These are phyloP conservation scores for Sebastes oblongus DNA, from an alignment of 2,797 vertebrate genomes.

Conservation along the genomic window DNA sequence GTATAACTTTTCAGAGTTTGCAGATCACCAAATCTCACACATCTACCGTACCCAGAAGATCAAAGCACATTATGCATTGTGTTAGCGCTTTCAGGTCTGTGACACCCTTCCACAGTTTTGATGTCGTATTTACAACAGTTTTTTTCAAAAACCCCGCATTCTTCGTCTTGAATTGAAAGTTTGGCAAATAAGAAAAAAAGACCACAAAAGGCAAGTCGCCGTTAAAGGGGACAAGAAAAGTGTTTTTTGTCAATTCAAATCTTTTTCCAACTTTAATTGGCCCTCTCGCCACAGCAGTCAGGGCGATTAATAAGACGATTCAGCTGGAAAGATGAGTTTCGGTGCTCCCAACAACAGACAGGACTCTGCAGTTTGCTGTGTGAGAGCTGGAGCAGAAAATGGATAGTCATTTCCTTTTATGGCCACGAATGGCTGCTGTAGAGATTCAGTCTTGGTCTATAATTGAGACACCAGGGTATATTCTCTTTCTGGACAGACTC, in stretches of 20 bases:
- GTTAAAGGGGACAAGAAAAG: slow-evolving; percentile 3
- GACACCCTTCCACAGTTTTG: slow-evolving; percentile 49
- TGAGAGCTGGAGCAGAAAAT: slow-evolving; percentile 76
- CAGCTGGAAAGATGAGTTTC: slow-evolving; percentile 64
- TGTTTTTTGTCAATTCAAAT: slow-evolving; percentile 56
- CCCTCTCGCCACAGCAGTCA: slow-evolving; percentile 34
- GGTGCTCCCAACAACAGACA: slow-evolving; percentile 61
- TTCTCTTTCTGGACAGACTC: slow-evolving; percentile 76
- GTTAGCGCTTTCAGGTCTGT: slow-evolving; percentile 39
- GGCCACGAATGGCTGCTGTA: slow-evolving; percentile 59
- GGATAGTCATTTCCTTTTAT: slow-evolving; percentile 77
- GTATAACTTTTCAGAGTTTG: slow-evolving; percentile 56
- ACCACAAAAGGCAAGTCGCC: slow-evolving; percentile 6
- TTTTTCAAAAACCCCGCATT: slow-evolving; percentile 25
- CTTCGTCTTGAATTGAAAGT: slow-evolving; percentile 16
- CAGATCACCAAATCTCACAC: slow-evolving; percentile 52
- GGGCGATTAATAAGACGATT: slow-evolving; percentile 67
- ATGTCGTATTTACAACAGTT: slow-evolving; percentile 53
- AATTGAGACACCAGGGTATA: slow-evolving; percentile 83
- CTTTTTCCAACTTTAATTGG: slow-evolving; percentile 71
- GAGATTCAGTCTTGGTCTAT: slow-evolving; percentile 72
- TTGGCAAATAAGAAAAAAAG: slow-evolving; percentile 36
- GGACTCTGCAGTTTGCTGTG: slow-evolving; percentile 40
- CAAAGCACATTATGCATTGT: slow-evolving; percentile 65
- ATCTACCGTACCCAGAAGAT: slow-evolving; percentile 48